These are phyloP conservation scores for Myripristis murdjan DNA, from an alignment of 2,797 vertebrate species.

Conservation along the genomic window DNA sequence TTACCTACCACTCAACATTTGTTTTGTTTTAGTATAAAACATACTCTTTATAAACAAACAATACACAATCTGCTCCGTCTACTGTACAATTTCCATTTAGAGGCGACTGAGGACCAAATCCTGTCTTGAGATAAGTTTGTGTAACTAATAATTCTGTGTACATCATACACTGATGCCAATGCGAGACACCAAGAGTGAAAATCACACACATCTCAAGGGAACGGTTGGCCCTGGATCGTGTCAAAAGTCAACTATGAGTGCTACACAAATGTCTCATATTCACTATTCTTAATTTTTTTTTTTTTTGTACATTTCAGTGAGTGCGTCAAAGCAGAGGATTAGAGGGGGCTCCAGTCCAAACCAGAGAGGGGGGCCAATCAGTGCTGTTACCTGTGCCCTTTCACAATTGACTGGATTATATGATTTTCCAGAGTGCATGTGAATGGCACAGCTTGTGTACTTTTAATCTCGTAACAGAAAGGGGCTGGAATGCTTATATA, in stretches of 20 bases:
- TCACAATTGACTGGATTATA: conserved; percentile 77
- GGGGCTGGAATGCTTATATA: conserved; percentile 68
- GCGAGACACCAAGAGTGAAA: conserved; percentile 13
- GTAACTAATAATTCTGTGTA: conserved; percentile 27
- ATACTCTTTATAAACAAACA: conserved; percentile 93
- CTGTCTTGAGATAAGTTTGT: conserved; percentile 50
- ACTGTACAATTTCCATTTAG: conserved; percentile 85
- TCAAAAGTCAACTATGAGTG: conserved; percentile 82
- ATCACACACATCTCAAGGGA: conserved; percentile 49
- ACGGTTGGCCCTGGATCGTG: conserved; percentile 68
- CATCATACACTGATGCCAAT: conserved; percentile 49
- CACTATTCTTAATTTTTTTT: conserved; percentile 60
- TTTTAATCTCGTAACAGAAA: conserved; percentile 74
- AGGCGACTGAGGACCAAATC: conserved; percentile 72
- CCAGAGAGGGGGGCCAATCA: conserved; percentile 56
- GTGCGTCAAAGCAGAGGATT: conserved; percentile 67
- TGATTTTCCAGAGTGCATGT: conserved; percentile 78
- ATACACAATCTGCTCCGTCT: conserved; percentile 89
- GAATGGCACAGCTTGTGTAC: conserved; percentile 78
- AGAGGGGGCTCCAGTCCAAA: conserved; percentile 57
- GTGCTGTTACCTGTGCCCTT: conserved; percentile 73
- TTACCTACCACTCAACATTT: conserved; percentile 85
- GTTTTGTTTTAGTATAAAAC: conserved; percentile 89
- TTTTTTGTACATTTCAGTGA: conserved; percentile 78
- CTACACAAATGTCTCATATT: conserved; percentile 81